phyloP scores from a whole-genome alignment of 1,140 invertebrate species.

The Neoseiulus cucumeris region DNA sequence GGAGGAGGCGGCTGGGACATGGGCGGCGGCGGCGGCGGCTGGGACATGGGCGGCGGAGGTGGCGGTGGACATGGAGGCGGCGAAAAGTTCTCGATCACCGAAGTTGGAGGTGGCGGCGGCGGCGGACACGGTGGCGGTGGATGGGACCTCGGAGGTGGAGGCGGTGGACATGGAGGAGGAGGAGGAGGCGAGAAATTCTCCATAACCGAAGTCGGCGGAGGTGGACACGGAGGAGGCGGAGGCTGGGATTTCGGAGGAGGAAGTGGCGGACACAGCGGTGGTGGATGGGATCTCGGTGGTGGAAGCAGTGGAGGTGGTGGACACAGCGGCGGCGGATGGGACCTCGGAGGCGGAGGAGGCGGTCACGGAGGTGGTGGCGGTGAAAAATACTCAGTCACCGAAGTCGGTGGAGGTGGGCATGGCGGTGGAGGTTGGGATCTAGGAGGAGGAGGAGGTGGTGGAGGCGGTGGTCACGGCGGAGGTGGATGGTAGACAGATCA shows the following conservation, averaged over 20 bases:
- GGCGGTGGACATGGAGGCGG: not conserved
- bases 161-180: constrained; percentile 13
- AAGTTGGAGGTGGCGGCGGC: constrained; percentile 11
- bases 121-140: constrained; percentile 15
- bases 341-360: no score
- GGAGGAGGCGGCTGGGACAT: not conserved
- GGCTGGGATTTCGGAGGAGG: not conserved
- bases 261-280: not conserved
- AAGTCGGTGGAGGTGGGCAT: constrained; percentile 6
- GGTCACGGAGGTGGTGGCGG: no score
- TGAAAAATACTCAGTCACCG: no score
- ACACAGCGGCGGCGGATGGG: no score
- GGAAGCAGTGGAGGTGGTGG: no score
- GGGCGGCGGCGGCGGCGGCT: not conserved
- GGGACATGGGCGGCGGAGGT: not conserved
- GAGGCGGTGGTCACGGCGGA: not conserved
- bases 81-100: not conserved
- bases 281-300: not conserved
- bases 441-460: constrained; percentile 13
- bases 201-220: not conserved
- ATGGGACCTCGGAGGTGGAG: constrained; percentile 13
- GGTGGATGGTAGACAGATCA: no score
- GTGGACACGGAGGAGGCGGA: not conserved
- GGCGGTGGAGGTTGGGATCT: not conserved
- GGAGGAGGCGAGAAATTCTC: not conserved